These are phyloP conservation scores for Rousettus madagascariensis DNA, from an alignment of 2,797 vertebrate species.

Conservation along the genomic window DNA sequence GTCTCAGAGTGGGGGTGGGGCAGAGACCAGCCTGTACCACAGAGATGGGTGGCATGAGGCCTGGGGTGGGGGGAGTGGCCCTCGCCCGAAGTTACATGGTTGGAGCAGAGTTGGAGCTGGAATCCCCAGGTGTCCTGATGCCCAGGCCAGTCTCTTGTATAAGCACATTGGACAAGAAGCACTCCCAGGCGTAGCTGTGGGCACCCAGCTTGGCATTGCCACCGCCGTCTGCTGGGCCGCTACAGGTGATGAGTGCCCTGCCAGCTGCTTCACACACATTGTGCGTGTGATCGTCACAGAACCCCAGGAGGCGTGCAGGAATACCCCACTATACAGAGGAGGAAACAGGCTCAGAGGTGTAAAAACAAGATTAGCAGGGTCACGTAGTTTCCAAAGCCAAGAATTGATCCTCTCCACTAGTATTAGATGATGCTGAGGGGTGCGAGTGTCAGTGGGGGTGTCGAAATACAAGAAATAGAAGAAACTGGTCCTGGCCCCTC, in stretches of 20 bases:
- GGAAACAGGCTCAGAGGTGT: not conserved
- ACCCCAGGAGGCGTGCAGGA: not conserved
- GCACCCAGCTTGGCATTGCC: not conserved
- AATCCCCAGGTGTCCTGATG: not conserved
- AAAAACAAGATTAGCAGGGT: not conserved
- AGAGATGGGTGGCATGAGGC: not conserved
- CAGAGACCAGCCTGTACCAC: not conserved
- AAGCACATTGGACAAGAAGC: not conserved
- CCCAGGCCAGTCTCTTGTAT: not conserved
- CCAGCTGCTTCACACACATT: not conserved
- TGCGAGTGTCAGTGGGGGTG: accelerated
- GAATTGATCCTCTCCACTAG: not conserved
- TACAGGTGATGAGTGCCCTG: accelerated
- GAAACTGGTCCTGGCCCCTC: not conserved
- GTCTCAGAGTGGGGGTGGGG: not conserved
- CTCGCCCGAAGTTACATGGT: not conserved
- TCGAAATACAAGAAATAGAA: not conserved
- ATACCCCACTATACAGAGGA: not conserved
- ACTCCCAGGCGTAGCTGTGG: not conserved
- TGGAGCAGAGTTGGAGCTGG: not conserved
- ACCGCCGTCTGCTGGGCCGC: not conserved
- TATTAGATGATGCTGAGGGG: too few species aligned
- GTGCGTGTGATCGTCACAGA: not conserved
- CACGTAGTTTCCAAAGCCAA: not conserved
- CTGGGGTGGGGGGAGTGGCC: not conserved